These are phyloP conservation scores for Serripes groenlandicus DNA, from an alignment of 2,888 invertebrate genomes.

Conservation along the genomic window DNA sequence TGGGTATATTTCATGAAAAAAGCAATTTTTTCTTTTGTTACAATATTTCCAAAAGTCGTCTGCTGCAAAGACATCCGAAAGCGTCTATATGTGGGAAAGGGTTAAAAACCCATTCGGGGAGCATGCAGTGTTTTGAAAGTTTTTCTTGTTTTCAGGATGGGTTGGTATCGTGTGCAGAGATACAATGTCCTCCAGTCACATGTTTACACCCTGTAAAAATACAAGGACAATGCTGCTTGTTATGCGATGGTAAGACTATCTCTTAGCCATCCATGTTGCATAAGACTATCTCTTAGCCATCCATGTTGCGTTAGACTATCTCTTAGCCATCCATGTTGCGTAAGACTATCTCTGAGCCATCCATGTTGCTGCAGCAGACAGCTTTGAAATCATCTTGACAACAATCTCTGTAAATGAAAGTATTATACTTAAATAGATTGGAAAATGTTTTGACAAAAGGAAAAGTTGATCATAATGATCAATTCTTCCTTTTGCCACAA, in stretches of 20 bases:
- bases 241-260: conserved; percentile 76
- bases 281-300: neutral
- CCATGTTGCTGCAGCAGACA: neutral
- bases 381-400: neutral
- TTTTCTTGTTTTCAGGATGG: conserved; percentile 79
- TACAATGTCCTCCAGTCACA: conserved; percentile 67
- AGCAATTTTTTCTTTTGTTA: too few relatives aligned
- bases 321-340: neutral
- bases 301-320: neutral
- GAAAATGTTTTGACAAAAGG: conserved; percentile 6
- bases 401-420: neutral
- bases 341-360: neutral
- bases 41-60: too few relatives aligned
- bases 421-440: neutral
- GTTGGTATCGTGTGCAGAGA: conserved; percentile 68
- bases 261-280: neutral
- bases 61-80: too few relatives aligned
- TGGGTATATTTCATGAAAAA: too few relatives aligned
- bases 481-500: conserved; percentile 11
- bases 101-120: too few relatives aligned
- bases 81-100: too few relatives aligned
- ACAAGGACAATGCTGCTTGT: conserved; percentile 78
- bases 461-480: neutral
- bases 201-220: conserved; percentile 79
- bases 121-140: too few relatives aligned